Base-by-base conservation (phyloP, 1,140 invertebrate species). In the Myzus persicae region DNA sequence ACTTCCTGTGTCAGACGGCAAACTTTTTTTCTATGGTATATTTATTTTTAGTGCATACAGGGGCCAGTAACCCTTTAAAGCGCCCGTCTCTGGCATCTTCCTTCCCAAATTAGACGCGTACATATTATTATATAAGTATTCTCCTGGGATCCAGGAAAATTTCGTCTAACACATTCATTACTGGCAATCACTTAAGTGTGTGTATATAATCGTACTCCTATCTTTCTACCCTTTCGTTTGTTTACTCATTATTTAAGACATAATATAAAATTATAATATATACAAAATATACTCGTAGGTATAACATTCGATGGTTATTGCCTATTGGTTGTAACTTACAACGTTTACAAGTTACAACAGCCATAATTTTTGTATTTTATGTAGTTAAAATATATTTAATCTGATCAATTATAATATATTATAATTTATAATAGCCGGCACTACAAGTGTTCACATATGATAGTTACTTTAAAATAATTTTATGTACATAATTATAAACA, bases 61-160 rank as follows among this genome's bases (percentile, higher is more conserved):
- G 91, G 91, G 91, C 91, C 91, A 93, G 91, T 93, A 93, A 93
- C 91, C 91, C 91, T 93, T 82, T 90, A 90, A 82, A 82, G 67
- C 67, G 90, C 81, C 81, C 81, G 91, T 93, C 76, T 84, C 90
- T 93, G 91, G 46, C 76, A 84, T 93, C 91, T 84, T 85, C 46
- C 67, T 14, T 93, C 91, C 85, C 81, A 31, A 85, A 85, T 93
- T 93, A 93, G 81, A 93, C 91, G 91, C 76, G 20, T 81, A 76
- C 42, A 90, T 85, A 85, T 85, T 42, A 40, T 40, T 31, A 46
- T 46, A 46, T 7, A 11, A 54, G 54, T 84, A 85, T 93, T 93
- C 76, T 48, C 54, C 14, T 46, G 76, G 91, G 91, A 93, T 93
- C 91, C 91, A 84, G 91, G 91, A 84, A 93, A 85, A 84, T 92